A percentile compares a stretch with the other conserved stretches of the same genome.
Conservation (phyloP, 2,888 invertebrate genomes). For the Gryllus longicercus region DNA sequence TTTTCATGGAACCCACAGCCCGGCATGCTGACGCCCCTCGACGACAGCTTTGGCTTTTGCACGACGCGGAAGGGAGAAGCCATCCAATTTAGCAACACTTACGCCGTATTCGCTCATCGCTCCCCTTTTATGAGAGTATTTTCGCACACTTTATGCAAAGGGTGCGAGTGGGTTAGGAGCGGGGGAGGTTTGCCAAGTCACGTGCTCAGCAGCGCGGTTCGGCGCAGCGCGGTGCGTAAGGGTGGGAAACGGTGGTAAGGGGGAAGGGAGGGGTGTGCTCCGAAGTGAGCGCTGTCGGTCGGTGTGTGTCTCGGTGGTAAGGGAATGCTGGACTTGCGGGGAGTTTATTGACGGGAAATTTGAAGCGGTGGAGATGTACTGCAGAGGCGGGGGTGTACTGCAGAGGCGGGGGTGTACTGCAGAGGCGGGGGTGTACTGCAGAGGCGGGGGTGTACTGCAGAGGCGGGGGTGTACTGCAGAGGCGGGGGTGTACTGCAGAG, state of each 20-base stretch:
- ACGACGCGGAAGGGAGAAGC: not conserved
- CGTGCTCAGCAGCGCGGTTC: not conserved
- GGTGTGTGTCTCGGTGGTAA: too few species aligned
- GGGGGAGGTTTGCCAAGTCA: not conserved
- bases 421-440: too few species aligned
- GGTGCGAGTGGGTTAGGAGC: not conserved
- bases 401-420: too few species aligned
- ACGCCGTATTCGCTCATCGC: not conserved
- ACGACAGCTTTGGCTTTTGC: not conserved
- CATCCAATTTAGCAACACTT: slow-evolving; percentile 17
- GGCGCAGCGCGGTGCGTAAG: not conserved
- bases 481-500: too few species aligned
- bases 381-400: too few species aligned
- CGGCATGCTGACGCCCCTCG: not conserved
- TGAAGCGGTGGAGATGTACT: too few species aligned
- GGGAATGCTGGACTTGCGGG: too few species aligned
- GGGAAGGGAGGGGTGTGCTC: too few species aligned
- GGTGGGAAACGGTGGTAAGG: not conserved
- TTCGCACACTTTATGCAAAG: slow-evolving; percentile 7
- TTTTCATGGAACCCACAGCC: not conserved
- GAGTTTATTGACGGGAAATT: too few species aligned
- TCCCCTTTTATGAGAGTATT: slow-evolving; percentile 6
- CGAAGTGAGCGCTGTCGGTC: too few species aligned
- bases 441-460: too few species aligned
- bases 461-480: too few species aligned